Evolutionary conservation across 2,113 vertebrate genomes (phyloP), one percentile per base, ranked within the genome.

Genomic region (Triplophysa dalaica): DNA sequence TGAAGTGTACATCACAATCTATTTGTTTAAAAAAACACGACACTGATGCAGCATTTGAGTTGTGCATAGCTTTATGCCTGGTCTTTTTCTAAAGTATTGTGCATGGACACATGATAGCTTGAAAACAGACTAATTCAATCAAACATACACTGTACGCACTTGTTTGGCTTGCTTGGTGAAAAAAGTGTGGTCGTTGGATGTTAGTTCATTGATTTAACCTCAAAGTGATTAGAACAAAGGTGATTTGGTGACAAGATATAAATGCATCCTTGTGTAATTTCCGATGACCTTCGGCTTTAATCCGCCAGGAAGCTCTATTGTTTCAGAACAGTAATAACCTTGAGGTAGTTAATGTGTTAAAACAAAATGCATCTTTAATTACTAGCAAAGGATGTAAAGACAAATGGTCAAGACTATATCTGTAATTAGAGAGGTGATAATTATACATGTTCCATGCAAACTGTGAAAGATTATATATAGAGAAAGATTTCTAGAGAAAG

Each of bases 251-350:
- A 60, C 48, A 33, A 64, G 60, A 75, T 33, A 33, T 83, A 58
- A 83, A 75, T 80, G 65, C 24, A 38, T 72, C 33, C 8, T 65
- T 68, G 43, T 80, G n/a, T 77, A 43, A 66, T 80, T 77, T 73
- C 48, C 54, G 38, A 26, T 73, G 73, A 83, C 78, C 78, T 83
- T 38, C 33, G 3, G 29, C 29, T 83, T 80, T 8, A 6, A 83
- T 66, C 19, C 4, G 43, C 54, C 63, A 70, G 67, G 21, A 80
- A 61, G 70, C 74, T 76, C 21, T 80, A 72, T 72, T 48, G 22
- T 60, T 69, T 21, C 17, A 8, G 67, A 29, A 63, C 70, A 61
- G 80, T 52, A 76, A 62, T 62, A 81, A 60, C 41, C 26, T 52
- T 61, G n/a, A 54, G 54, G 41, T 41, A 62, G 64, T 76, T 63